phyloP scores from a whole-genome alignment of 2,113 vertebrate genomes.

The Nothocercus julius region DNA sequence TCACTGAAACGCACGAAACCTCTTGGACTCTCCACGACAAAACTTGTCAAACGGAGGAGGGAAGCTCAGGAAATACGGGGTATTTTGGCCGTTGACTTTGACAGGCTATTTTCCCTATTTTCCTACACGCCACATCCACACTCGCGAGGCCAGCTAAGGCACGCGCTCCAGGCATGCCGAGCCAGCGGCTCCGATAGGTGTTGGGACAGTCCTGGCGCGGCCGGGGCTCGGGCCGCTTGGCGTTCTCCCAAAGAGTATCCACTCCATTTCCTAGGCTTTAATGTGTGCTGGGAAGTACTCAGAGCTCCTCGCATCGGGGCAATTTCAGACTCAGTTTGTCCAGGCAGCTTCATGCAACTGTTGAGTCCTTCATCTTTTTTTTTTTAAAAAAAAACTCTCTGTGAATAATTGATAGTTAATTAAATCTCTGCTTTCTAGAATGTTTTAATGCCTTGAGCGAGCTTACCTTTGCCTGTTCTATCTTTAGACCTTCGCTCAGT shows the following conservation, averaged over 20 bases:
- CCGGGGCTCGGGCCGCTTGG: no score
- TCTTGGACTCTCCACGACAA: background rate
- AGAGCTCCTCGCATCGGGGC: background rate
- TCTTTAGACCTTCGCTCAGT: background rate
- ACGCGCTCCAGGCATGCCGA: background rate
- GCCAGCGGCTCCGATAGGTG: background rate
- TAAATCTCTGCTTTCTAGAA: background rate
- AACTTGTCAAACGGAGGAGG: background rate
- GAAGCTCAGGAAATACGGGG: background rate
- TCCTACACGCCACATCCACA: background rate
- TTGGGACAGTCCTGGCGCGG: background rate
- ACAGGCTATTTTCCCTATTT: background rate
- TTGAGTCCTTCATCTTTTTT: background rate
- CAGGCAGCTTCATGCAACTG: no score
- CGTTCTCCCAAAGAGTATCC: no score
- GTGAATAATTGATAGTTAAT: background rate
- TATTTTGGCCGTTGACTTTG: background rate
- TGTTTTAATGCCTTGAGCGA: accelerated
- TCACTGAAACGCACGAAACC: background rate
- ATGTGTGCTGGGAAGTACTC: no score
- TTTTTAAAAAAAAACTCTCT: background rate
- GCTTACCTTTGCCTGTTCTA: background rate
- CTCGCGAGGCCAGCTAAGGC: background rate
- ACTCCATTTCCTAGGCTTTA: no score
- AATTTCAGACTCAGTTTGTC: background rate